Evolutionary conservation across 2,888 invertebrate species (phyloP).

Genomic region (Sinopyrophorus schimmeli): DNA sequence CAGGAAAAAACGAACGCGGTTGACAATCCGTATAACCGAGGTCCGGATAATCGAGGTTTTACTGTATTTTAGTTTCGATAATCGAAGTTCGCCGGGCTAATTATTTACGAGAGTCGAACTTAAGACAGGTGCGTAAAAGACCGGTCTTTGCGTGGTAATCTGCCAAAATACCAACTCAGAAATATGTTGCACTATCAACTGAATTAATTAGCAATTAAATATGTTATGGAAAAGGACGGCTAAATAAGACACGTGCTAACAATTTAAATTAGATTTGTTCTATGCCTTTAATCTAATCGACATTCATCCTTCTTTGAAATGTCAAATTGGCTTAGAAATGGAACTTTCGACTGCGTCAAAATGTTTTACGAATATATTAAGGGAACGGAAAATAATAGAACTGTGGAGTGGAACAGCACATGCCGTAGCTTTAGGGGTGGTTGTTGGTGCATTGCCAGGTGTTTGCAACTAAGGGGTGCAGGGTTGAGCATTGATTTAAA

Average conservation of each 20-base stretch:
- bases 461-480: slow-evolving; percentile 29
- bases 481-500: slow-evolving; percentile 31
- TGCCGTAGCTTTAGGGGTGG: slow-evolving; percentile 26
- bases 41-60: too few species aligned
- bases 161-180: slow-evolving; percentile 39
- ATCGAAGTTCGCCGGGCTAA: slow-evolving; percentile 23
- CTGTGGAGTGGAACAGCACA: slow-evolving; percentile 19
- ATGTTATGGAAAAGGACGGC: slow-evolving; percentile 26
- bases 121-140: slow-evolving; percentile 39
- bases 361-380: slow-evolving; percentile 9
- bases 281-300: too few species aligned
- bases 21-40: too few species aligned
- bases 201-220: slow-evolving; percentile 34
- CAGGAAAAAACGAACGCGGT: too few species aligned
- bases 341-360: too few species aligned
- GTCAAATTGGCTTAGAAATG: too few species aligned
- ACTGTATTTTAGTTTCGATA: slow-evolving; percentile 26
- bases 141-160: slow-evolving; percentile 39
- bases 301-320: too few species aligned
- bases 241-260: slow-evolving; percentile 30
- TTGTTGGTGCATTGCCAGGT: slow-evolving; percentile 33
- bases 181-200: slow-evolving; percentile 30
- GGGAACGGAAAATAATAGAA: neutral
- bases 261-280: slow-evolving; percentile 27
- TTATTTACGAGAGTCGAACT: slow-evolving; percentile 29